phyloP scores from a whole-genome alignment of 2,888 invertebrate species.

The Cinara cedri region DNA sequence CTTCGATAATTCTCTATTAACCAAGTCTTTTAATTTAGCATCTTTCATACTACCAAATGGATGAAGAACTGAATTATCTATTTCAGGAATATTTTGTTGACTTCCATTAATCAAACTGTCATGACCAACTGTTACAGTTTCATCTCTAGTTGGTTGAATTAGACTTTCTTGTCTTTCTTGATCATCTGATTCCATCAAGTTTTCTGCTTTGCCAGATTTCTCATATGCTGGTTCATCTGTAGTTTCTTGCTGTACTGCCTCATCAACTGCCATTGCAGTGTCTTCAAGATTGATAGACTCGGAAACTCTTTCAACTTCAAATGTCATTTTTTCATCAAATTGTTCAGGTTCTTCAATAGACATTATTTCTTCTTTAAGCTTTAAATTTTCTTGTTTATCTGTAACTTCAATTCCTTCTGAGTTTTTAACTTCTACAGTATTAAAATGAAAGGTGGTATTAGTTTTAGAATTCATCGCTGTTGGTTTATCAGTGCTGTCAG shows the following conservation, averaged over 20 bases:
- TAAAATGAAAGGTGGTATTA: background rate
- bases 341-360: constrained; percentile 6
- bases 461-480: background rate
- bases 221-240: constrained; percentile 14
- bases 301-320: constrained; percentile 7
- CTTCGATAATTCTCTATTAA: constrained; percentile 50
- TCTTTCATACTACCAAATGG: constrained; percentile 52
- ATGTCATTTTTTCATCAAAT: background rate
- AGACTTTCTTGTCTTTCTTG: constrained; percentile 10
- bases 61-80: constrained; percentile 67
- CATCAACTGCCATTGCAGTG: background rate
- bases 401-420: background rate
- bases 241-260: background rate
- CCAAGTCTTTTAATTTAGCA: constrained; percentile 50
- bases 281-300: background rate
- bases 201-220: constrained; percentile 15
- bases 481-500: constrained; percentile 12
- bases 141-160: constrained; percentile 27
- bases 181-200: constrained; percentile 32
- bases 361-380: background rate
- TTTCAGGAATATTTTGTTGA: constrained; percentile 32
- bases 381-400: background rate
- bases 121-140: constrained; percentile 39
- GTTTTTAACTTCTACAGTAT: background rate
- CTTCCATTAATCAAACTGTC: background rate